These are phyloP conservation scores for Notospermus geniculatus DNA, from an alignment of 1,140 invertebrate genomes.

Conservation along the genomic window DNA sequence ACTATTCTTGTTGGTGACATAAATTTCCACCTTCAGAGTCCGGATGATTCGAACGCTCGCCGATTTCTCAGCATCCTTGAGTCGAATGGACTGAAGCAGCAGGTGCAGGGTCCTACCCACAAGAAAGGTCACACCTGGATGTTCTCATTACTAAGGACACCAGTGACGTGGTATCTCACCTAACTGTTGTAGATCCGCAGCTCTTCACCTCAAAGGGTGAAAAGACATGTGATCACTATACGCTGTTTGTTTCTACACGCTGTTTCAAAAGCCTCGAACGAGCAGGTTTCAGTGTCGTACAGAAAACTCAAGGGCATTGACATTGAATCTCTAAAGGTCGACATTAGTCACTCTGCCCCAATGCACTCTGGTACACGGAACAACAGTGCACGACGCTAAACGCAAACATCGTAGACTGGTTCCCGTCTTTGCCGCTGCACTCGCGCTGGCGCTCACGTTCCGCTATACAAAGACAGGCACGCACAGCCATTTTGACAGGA, in stretches of 20 bases:
- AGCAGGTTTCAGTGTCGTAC: neutral
- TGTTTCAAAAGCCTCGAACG: neutral
- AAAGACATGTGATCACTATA: neutral
- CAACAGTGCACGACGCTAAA: neutral
- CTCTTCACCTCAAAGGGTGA: neutral
- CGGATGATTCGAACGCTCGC: no score
- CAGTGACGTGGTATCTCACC: neutral
- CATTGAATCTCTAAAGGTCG: neutral
- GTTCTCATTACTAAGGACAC: neutral
- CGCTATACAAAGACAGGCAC: no score
- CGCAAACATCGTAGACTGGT: neutral
- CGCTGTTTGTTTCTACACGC: neutral
- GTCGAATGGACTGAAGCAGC: no score
- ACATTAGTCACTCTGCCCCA: neutral
- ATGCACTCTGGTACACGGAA: neutral
- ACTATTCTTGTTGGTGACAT: no score
- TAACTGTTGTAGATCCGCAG: neutral
- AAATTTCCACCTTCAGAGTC: no score
- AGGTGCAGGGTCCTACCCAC: no score
- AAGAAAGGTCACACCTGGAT: no score
- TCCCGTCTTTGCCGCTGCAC: no score
- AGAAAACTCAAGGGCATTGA: neutral
- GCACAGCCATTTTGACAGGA: no score
- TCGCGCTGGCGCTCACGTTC: no score
- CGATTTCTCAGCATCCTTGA: no score